phyloP scores from a whole-genome alignment of 2,888 invertebrate genomes.

The Platynereis dumerilii region DNA sequence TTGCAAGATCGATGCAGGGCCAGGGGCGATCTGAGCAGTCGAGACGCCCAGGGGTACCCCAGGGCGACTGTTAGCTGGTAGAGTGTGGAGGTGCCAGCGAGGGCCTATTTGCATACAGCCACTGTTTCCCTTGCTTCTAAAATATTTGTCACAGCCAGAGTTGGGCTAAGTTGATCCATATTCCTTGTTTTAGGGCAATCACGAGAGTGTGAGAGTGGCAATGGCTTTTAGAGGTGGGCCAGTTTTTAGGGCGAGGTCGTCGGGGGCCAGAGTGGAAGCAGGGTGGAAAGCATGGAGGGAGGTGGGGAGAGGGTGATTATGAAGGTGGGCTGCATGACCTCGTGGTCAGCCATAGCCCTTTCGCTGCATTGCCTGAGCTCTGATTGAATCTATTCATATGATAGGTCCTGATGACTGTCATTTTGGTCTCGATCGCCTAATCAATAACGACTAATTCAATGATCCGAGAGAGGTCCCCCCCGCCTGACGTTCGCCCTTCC shows the following conservation, averaged over 20 bases:
- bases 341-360: too few relatives aligned
- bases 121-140: conserved; percentile 17
- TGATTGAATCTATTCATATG: conserved; percentile 28
- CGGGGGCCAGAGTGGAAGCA: too few relatives aligned
- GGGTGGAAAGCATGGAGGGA: too few relatives aligned
- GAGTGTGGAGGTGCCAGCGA: conserved; percentile 1
- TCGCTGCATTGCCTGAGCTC: background rate
- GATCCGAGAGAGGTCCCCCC: background rate
- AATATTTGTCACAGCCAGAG: conserved; percentile 21
- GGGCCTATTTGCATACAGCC: conserved; percentile 15
- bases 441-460: conserved; percentile 24
- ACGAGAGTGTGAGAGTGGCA: background rate
- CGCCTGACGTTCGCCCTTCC: background rate
- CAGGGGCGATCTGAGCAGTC: too few relatives aligned
- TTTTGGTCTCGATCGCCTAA: conserved; percentile 12
- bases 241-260: too few relatives aligned
- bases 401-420: conserved; percentile 28
- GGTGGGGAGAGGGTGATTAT: too few relatives aligned
- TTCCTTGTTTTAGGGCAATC: conserved; percentile 3
- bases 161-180: background rate
- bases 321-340: too few relatives aligned
- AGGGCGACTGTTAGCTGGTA: background rate
- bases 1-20: too few relatives aligned
- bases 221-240: too few relatives aligned
- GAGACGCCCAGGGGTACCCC: too few relatives aligned